These are phyloP conservation scores for Octopus bimaculoides DNA, from an alignment of 1,140 invertebrate genomes.

Conservation along the genomic window DNA sequence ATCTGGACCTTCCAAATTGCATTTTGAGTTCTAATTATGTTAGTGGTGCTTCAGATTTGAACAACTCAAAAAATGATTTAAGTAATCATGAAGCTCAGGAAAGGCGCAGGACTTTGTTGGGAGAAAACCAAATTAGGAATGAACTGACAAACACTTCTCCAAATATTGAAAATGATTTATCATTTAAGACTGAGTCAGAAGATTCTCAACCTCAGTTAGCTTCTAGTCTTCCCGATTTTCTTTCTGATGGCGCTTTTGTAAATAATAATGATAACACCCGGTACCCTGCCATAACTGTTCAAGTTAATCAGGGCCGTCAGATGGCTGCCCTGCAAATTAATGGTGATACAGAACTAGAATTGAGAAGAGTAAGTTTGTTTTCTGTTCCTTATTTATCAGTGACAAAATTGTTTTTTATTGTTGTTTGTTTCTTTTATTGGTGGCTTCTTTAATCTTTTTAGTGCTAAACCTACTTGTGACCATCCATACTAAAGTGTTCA, in stretches of 20 bases:
- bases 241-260: slow-evolving; percentile 38
- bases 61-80: neutral
- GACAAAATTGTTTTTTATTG: too few relatives aligned
- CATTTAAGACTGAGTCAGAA: slow-evolving; percentile 1
- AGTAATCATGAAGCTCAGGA: neutral
- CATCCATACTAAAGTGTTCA: too few relatives aligned
- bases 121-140: neutral
- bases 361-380: slow-evolving; percentile 14
- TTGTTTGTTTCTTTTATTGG: too few relatives aligned
- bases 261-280: slow-evolving; percentile 7
- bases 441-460: too few relatives aligned
- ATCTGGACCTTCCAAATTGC: slow-evolving; percentile 40
- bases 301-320: slow-evolving; percentile 3
- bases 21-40: slow-evolving; percentile 15
- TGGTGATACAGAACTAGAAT: slow-evolving; percentile 12
- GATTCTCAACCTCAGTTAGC: slow-evolving; percentile 8
- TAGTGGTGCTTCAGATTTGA: neutral
- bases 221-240: slow-evolving; percentile 44
- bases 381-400: too few relatives aligned
- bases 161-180: neutral
- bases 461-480: too few relatives aligned
- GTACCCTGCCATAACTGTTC: neutral
- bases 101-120: neutral
- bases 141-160: neutral
- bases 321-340: slow-evolving; percentile 4